Evolutionary conservation across 2,888 invertebrate species (phyloP).

Genomic region (Hydroisotoma schaefferi): DNA sequence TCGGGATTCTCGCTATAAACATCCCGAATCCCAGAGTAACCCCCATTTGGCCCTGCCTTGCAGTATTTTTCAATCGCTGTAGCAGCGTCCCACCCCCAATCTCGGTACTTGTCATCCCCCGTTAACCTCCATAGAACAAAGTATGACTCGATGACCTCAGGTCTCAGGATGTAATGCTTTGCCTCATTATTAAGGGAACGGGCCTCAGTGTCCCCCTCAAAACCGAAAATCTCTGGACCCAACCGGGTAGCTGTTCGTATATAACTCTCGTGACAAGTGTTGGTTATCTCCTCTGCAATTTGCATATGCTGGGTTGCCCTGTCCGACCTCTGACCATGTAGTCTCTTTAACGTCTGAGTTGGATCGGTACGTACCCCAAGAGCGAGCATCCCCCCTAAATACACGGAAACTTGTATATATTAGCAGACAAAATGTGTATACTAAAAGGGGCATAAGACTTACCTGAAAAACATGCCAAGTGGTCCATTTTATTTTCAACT

Average conservation of each 20-base stretch:
- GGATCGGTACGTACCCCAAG: slow-evolving; percentile 77
- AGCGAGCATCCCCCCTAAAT: slow-evolving; percentile 55
- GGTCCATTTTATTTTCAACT: slow-evolving; percentile 97
- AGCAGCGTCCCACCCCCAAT: slow-evolving; percentile 93
- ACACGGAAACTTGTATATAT: too few species aligned
- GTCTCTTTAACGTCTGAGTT: slow-evolving; percentile 57
- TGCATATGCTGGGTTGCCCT: slow-evolving; percentile 72
- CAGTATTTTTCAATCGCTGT: slow-evolving; percentile 91
- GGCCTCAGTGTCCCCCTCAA: slow-evolving; percentile 84
- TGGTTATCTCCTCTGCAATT: slow-evolving; percentile 81
- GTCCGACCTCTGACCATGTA: slow-evolving; percentile 18
- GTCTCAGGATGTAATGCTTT: slow-evolving; percentile 91
- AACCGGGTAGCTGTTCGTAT: slow-evolving; percentile 49
- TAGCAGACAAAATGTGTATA: too few species aligned
- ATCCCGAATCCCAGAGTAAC: slow-evolving; percentile 91
- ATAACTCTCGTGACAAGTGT: slow-evolving; percentile 97
- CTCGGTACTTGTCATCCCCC: slow-evolving; percentile 90
- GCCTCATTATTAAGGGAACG: slow-evolving; percentile 86
- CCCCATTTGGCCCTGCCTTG: slow-evolving; percentile 63
- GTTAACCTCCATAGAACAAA: slow-evolving; percentile 96
- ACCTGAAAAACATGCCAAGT: slow-evolving; percentile 95
- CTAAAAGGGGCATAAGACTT: too few species aligned
- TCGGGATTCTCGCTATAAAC: slow-evolving; percentile 76
- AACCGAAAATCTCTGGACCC: slow-evolving; percentile 93
- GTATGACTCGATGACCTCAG: slow-evolving; percentile 95